Conservation (phyloP, 1,140 invertebrate species). For the Drosophila pruinosa region DNA sequence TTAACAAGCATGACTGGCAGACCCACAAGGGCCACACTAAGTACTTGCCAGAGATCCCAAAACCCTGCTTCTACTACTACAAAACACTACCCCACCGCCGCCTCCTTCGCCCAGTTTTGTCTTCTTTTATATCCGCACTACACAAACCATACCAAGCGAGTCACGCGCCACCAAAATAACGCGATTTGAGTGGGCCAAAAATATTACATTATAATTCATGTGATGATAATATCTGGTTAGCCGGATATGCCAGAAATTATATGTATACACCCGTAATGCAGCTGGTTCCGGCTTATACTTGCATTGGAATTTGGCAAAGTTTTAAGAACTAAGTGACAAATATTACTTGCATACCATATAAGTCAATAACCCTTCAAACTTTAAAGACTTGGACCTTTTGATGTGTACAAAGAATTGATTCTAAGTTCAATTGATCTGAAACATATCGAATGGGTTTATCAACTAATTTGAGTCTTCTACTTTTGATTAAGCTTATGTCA, state of each 20-base stretch:
- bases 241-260: neutral
- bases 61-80: neutral
- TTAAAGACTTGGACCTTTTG: too few relatives aligned
- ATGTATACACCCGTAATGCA: neutral
- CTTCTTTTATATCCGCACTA: neutral
- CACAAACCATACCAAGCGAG: neutral
- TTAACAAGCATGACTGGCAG: constrained; percentile 70
- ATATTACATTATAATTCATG: constrained; percentile 6
- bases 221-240: neutral
- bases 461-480: too few relatives aligned
- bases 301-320: neutral
- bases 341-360: too few relatives aligned
- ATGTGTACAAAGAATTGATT: too few relatives aligned
- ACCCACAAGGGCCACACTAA: constrained; percentile 1
- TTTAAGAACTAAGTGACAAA: neutral
- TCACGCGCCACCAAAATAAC: constrained; percentile 40
- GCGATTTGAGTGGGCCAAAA: neutral
- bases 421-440: too few relatives aligned
- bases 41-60: constrained; percentile 7
- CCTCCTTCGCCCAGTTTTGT: neutral
- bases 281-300: neutral
- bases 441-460: too few relatives aligned
- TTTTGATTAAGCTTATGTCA: too few relatives aligned
- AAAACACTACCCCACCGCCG: too few relatives aligned
- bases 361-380: too few relatives aligned